These are phyloP conservation scores for Cheilosia pagana DNA, from an alignment of 2,888 invertebrate species.

Conservation along the genomic window DNA sequence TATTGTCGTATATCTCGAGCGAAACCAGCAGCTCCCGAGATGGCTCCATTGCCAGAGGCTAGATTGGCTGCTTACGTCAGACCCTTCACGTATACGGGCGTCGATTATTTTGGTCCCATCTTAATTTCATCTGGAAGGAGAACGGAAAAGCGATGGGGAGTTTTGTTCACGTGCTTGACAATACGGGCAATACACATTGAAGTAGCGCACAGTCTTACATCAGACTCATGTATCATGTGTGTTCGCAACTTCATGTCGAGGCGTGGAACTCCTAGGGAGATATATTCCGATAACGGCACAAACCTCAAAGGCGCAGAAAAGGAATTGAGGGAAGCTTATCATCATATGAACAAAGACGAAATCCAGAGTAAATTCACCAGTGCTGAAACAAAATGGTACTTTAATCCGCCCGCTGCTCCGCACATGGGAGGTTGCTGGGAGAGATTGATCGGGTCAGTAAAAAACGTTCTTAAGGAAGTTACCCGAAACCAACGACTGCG, in stretches of 20 bases:
- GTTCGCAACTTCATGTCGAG: constrained; percentile 46
- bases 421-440: too few species aligned
- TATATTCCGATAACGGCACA: too few species aligned
- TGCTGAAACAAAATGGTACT: too few species aligned
- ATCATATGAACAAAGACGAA: too few species aligned
- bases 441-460: too few species aligned
- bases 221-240: constrained; percentile 54
- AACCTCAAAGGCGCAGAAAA: too few species aligned
- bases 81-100: constrained; percentile 49
- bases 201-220: constrained; percentile 29
- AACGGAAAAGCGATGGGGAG: constrained; percentile 56
- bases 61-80: constrained; percentile 27
- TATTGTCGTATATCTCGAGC: too few species aligned
- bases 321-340: too few species aligned
- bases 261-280: constrained; percentile 32
- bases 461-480: neutral
- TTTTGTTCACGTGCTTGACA: constrained; percentile 62
- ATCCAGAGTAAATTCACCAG: too few species aligned
- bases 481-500: neutral
- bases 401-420: too few species aligned
- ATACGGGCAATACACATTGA: constrained; percentile 39
- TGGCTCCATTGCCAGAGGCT: constrained; percentile 36
- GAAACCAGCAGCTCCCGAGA: neutral
- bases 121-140: constrained; percentile 31
- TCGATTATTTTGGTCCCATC: constrained; percentile 62